Conservation (phyloP, 2,888 invertebrate genomes). For the Hemicrepidius hirtus region DNA sequence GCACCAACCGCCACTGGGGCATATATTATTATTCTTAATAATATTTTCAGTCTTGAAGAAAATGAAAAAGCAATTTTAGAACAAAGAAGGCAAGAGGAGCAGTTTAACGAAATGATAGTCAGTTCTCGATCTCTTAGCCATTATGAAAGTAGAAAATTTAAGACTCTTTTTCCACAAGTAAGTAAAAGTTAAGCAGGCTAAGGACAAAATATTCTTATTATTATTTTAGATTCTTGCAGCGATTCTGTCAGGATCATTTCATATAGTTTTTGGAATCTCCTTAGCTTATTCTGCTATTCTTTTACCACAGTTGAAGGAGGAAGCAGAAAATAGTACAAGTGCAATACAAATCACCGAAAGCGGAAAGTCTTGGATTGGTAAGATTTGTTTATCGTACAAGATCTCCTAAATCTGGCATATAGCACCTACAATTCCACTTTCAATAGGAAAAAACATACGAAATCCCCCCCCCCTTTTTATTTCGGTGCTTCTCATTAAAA, state of each 20-base stretch:
- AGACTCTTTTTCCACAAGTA: constrained; percentile 72
- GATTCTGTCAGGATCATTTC: constrained; percentile 74
- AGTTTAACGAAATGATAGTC: constrained; percentile 69
- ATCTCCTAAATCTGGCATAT: no score
- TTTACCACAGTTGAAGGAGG: constrained; percentile 72
- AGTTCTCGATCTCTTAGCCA: constrained; percentile 71
- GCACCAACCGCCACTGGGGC: no score
- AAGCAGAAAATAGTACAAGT: constrained; percentile 60
- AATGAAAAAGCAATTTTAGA: constrained; percentile 65
- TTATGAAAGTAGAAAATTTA: constrained; percentile 69
- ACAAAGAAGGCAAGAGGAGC: constrained; percentile 68
- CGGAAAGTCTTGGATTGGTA: constrained; percentile 75
- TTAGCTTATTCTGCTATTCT: constrained; percentile 76
- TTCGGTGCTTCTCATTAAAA: no score
- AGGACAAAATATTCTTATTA: background rate
- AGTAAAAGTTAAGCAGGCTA: constrained; percentile 40
- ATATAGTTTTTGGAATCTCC: constrained; percentile 75
- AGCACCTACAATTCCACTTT: no score
- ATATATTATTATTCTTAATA: no score
- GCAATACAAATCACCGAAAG: constrained; percentile 62
- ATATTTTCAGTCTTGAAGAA: constrained; percentile 66
- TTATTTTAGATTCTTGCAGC: constrained; percentile 72
- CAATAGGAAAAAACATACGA: no score
- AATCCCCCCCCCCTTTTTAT: no score
- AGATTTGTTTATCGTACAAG: no score